phyloP scores from a whole-genome alignment of 2,888 invertebrate species.

The Ceriagrion tenellum region DNA sequence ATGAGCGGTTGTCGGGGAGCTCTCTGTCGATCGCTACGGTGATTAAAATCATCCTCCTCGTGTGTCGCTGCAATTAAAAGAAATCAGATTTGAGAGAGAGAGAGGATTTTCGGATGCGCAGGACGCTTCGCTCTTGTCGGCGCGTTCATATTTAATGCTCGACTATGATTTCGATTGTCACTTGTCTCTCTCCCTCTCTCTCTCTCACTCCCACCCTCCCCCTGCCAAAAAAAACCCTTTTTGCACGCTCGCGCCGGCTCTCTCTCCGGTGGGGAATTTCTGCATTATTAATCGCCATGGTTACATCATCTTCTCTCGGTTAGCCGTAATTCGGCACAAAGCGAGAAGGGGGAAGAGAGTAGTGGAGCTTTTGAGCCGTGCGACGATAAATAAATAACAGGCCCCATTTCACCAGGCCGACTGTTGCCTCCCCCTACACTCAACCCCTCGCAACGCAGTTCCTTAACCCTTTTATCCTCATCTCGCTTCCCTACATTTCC shows the following conservation, averaged over 20 bases:
- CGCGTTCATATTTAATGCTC: conserved; percentile 15
- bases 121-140: background rate
- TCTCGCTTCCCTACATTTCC: background rate
- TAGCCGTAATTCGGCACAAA: conserved; percentile 65
- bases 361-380: conserved; percentile 22
- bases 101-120: background rate
- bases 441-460: conserved; percentile 5
- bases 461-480: conserved; percentile 19
- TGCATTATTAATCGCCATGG: conserved; percentile 55
- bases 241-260: background rate
- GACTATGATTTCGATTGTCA: conserved; percentile 49
- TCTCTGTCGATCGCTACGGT: conserved; percentile 13
- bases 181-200: conserved; percentile 10
- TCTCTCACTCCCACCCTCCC: too few relatives aligned
- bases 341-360: background rate
- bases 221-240: too few relatives aligned
- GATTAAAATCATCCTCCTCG: background rate
- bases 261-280: background rate
- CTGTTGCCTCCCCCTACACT: background rate
- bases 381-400: conserved; percentile 63
- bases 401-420: conserved; percentile 9
- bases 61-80: conserved; percentile 2
- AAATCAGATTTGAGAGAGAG: background rate
- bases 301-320: conserved; percentile 60
- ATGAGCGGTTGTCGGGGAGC: conserved; percentile 7